phyloP scores from a whole-genome alignment of 2,888 invertebrate species.

The Heliconius hortense region DNA sequence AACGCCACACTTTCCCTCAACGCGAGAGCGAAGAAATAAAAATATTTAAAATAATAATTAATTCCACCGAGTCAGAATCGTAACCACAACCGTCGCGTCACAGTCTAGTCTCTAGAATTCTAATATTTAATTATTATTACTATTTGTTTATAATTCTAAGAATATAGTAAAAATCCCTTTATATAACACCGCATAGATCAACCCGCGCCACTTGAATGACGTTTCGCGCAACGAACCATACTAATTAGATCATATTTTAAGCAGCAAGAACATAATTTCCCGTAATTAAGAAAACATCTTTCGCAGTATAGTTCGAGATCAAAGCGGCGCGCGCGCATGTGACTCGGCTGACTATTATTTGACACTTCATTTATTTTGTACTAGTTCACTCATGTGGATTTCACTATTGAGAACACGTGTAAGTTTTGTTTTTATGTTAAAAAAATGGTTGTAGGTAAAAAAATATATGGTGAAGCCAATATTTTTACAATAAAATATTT shows the following conservation, averaged over 20 bases:
- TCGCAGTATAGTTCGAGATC: slow-evolving; percentile 36
- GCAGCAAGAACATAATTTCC: slow-evolving; percentile 40
- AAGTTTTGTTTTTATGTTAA: background rate
- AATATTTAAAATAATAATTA: too few species aligned
- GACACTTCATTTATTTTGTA: slow-evolving; percentile 37
- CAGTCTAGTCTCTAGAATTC: too few species aligned
- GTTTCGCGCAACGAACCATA: slow-evolving; percentile 34
- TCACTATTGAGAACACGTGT: slow-evolving; percentile 6
- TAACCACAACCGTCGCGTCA: too few species aligned
- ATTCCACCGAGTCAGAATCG: too few species aligned
- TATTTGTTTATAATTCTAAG: too few species aligned
- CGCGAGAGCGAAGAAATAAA: too few species aligned
- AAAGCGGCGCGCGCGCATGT: slow-evolving; percentile 36
- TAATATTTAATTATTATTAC: too few species aligned
- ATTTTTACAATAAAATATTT: background rate
- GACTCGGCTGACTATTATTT: slow-evolving; percentile 25
- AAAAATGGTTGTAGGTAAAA: background rate
- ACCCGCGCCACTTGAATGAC: slow-evolving; percentile 5
- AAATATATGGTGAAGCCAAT: too few species aligned
- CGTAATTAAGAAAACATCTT: slow-evolving; percentile 40
- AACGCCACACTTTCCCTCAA: too few species aligned
- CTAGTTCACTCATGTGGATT: slow-evolving; percentile 15
- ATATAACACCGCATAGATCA: slow-evolving; percentile 12
- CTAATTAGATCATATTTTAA: slow-evolving; percentile 41
- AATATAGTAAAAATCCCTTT: background rate